Base-by-base conservation (phyloP, 2,888 invertebrate species). In the Torymus aiolomorphi region DNA sequence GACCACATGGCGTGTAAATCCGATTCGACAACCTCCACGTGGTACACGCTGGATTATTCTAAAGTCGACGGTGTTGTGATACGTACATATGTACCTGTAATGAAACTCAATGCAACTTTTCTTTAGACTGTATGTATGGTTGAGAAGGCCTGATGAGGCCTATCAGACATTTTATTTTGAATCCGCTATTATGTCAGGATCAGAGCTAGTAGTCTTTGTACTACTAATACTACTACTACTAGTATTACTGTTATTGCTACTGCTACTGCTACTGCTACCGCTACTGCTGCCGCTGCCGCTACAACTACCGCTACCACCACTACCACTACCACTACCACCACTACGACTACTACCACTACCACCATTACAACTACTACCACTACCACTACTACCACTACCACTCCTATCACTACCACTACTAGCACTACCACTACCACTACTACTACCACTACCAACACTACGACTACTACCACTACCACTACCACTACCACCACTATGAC, bases 121-220 rank as follows among this genome's bases (percentile, higher is more conserved):
- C 1, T 54, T 54, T 54, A 54, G 54, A 54, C 54, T 54, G 54
- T 54, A 54, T 54, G 8, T 54, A 54, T 54, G 54, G 54, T 54
- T 54, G 14, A 54, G 8, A 54, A 3, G 2, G 2, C 54, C 12
- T 54, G 54, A 54, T 54, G 12, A 54, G 12, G 14, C 14, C 14
- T 54, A 13, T 13, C 12, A 54, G 2, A 12, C 54, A 14, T 14
- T 54, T 24, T 3, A 24, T n/a, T n/a, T n/a, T n/a, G n/a, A n/a
- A n/a, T n/a, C n/a, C n/a, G n/a, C n/a, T n/a, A 54, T 5, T 5
- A 54, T 54, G 4, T 54, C 54, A 54, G 54, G 54, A 3, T 54
- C 54, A 54, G 54, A 54, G 54, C 54, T 54, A 54, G 54, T 54
- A 54, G 54, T 54, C 2, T 54, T 54, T 54, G 54, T 54, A 54